These are phyloP conservation scores for Meriones unguiculatus DNA, from an alignment of 2,113 vertebrate genomes.

Conservation along the genomic window DNA sequence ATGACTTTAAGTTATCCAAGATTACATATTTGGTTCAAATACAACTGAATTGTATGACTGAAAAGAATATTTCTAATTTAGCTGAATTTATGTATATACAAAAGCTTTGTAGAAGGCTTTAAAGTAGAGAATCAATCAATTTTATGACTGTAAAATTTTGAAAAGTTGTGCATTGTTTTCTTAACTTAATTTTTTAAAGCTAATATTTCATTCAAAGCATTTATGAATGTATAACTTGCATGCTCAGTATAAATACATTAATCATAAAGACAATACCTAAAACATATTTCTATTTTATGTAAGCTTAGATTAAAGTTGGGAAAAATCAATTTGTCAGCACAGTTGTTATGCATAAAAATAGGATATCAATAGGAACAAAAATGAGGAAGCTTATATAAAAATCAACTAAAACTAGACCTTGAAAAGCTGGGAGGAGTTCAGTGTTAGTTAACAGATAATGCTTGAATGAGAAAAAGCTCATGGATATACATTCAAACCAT, in stretches of 20 bases:
- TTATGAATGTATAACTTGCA: constrained; percentile 58
- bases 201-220: constrained; percentile 58
- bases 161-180: constrained; percentile 25
- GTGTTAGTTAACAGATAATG: not conserved
- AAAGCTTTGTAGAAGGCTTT: constrained; percentile 46
- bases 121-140: not conserved
- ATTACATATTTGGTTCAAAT: not conserved
- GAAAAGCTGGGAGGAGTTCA: not conserved
- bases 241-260: not conserved
- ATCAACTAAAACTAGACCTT: constrained; percentile 12
- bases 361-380: not conserved
- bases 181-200: constrained; percentile 49
- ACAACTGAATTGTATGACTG: constrained; percentile 50
- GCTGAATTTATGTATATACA: constrained; percentile 65
- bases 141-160: constrained; percentile 20
- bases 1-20: constrained; percentile 60
- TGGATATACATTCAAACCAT: not conserved
- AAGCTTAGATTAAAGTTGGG: constrained; percentile 49
- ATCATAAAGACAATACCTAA: constrained; percentile 40
- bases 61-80: constrained; percentile 52
- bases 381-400: constrained; percentile 13
- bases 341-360: constrained; percentile 60
- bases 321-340: constrained; percentile 44
- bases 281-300: constrained; percentile 66
- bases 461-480: constrained; percentile 8